Base-by-base conservation (phyloP, 2,888 invertebrate genomes). In the Parasteatoda lunata region DNA sequence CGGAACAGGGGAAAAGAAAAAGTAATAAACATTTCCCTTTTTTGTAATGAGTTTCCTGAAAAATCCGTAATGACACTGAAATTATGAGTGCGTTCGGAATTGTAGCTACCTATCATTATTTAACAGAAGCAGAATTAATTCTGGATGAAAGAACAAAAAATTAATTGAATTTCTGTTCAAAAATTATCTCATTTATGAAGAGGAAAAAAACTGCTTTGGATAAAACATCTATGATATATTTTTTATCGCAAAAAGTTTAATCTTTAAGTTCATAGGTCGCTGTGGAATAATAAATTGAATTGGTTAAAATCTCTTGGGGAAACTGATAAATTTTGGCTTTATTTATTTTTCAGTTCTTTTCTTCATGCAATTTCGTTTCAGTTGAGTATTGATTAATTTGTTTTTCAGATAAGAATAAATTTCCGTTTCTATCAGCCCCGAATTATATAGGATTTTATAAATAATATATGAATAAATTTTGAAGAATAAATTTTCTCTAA, bases 51-150 rank as follows among this genome's bases (percentile, higher is more conserved):
- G 80, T 80, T 85, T 80, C 76, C 71, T 65, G 69, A n/a, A 76
- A 85, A 80, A 85, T 77, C 85, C 45, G 80, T 80, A 85, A 85
- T 85, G 85, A 85, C 85, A 85, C 85, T 80, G 80, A 85, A 85
- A 73, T 85, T 80, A 85, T 85, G 85, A 85, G 79, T 71, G 51
- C 66, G 76, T 70, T 80, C 80, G 59, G 70, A 71, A 76, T 51
- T 76, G 71, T 76, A 76, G 80, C 72, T 30, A 76, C 52, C 54
- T 65, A 70, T 75, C 85, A 80, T 85, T 80, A 80, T 54, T 85
- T 85, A 85, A 75, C 73, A 65, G 59, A n/a, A 71, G 65, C 72
- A 77, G 70, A 85, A 85, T 80, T 76, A 72, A 71, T 13, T 76
- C 65, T 47, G 3, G 54, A 30, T 59, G 71, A 13, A 59, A 76